Conservation (phyloP, 2,888 invertebrate genomes). For the Linhomoeus sp. region DNA sequence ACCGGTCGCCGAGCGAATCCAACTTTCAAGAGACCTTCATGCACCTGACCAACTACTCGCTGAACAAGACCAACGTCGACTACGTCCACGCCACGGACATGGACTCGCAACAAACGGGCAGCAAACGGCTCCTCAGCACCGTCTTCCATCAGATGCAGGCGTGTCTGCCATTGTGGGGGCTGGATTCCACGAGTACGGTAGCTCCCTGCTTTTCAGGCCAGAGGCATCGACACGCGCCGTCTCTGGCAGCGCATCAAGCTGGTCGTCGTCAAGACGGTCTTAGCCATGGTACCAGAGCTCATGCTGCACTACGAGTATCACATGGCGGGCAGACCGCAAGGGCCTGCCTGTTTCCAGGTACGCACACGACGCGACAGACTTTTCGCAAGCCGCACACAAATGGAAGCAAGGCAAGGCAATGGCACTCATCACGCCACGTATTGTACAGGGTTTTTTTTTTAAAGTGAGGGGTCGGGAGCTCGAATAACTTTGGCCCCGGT, state of each 20-base stretch:
- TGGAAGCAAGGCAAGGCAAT: background rate
- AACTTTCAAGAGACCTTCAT: constrained; percentile 33
- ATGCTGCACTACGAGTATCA: constrained; percentile 30
- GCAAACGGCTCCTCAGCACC: constrained; percentile 32
- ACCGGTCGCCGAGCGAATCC: constrained; percentile 29
- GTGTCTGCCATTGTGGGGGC: too few species aligned
- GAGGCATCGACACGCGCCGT: constrained; percentile 28
- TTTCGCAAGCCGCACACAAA: too few species aligned
- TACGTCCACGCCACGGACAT: constrained; percentile 25
- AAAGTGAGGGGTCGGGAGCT: too few species aligned
- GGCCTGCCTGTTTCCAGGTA: constrained; percentile 35
- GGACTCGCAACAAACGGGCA: constrained; percentile 20
- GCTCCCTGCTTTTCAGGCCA: too few species aligned
- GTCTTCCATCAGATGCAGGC: constrained; percentile 29
- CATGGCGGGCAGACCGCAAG: constrained; percentile 15
- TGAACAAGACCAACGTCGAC: constrained; percentile 31
- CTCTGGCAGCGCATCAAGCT: constrained; percentile 32
- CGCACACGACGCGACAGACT: too few species aligned
- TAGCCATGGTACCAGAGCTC: constrained; percentile 34
- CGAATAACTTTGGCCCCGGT: too few species aligned
- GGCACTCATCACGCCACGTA: background rate
- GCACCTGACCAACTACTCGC: constrained; percentile 36
- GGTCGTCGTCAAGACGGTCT: constrained; percentile 32
- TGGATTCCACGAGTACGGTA: too few species aligned
- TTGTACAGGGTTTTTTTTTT: too few species aligned